A percentile compares a stretch with the other conserved stretches of the same genome.
Evolutionary conservation across 2,113 vertebrate genomes (phyloP).

Genomic region (Gopherus evgoodei): DNA sequence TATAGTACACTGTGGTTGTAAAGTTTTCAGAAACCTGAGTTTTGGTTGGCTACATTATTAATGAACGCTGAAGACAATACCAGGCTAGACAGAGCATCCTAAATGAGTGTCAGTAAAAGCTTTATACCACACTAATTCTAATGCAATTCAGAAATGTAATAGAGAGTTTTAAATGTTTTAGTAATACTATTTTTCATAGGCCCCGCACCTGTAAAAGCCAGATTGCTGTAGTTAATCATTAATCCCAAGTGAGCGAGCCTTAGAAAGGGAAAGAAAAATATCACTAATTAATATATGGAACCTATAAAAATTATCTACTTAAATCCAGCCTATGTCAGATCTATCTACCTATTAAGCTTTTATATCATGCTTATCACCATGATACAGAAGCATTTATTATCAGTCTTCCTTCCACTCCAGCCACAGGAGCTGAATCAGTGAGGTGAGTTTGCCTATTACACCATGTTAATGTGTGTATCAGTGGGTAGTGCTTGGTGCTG

Average conservation of each 20-base stretch:
- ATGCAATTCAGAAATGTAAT: accelerated
- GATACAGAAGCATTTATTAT: background rate
- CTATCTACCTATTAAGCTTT: background rate
- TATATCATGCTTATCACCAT: background rate
- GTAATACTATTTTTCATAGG: background rate
- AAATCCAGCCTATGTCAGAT: background rate
- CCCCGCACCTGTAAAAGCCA: background rate
- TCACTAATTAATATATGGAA: background rate
- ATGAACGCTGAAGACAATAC: background rate
- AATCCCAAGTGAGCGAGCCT: background rate
- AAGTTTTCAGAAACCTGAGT: background rate
- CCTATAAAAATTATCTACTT: background rate
- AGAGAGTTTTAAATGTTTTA: background rate
- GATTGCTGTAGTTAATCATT: background rate
- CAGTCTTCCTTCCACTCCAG: background rate
- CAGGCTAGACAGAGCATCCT: background rate
- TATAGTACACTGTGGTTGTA: too few species aligned
- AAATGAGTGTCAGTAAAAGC: background rate
- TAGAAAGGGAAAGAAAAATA: background rate
- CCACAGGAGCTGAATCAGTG: accelerated
- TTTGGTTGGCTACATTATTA: background rate
- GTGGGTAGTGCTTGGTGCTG: conserved; percentile 1
- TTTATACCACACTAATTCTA: background rate
- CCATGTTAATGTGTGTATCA: background rate
- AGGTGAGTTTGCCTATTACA: conserved; percentile 25